phyloP scores from a whole-genome alignment of 2,888 invertebrate species.

The Nomada ruficornis region DNA sequence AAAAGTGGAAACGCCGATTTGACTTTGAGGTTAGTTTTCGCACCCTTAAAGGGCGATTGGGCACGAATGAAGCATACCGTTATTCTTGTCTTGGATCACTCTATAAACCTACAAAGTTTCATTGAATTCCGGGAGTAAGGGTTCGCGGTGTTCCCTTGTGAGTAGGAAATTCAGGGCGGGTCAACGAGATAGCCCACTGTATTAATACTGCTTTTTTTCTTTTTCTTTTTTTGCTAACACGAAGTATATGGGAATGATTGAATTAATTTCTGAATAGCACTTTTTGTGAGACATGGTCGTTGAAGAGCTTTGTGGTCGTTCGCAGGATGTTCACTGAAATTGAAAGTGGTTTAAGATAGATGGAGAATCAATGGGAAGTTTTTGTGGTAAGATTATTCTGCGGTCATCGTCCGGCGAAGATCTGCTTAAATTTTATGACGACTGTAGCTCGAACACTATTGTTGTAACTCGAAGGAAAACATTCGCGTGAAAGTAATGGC shows the following conservation, averaged over 20 bases:
- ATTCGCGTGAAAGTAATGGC: conserved; percentile 34
- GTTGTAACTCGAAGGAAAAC: conserved; percentile 14
- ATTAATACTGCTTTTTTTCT: neutral
- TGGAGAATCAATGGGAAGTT: neutral
- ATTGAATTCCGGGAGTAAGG: too few species aligned
- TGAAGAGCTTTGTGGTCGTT: too few species aligned
- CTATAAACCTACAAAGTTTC: too few species aligned
- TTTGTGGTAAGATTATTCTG: neutral
- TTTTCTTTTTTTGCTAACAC: neutral
- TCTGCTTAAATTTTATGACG: conserved; percentile 14
- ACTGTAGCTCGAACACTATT: conserved; percentile 9
- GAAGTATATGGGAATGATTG: neutral
- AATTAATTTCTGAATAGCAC: neutral
- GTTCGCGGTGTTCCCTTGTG: too few species aligned
- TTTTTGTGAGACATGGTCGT: neutral
- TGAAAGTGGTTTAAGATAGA: neutral
- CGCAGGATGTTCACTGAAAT: neutral
- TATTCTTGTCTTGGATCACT: too few species aligned
- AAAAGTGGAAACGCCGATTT: too few species aligned
- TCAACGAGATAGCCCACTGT: too few species aligned
- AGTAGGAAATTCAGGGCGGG: too few species aligned
- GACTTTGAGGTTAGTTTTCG: too few species aligned
- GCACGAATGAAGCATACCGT: too few species aligned
- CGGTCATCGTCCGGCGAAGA: neutral
- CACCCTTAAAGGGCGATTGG: too few species aligned